Conservation (phyloP, 2,113 vertebrate genomes). For the Carlito syrichta region DNA sequence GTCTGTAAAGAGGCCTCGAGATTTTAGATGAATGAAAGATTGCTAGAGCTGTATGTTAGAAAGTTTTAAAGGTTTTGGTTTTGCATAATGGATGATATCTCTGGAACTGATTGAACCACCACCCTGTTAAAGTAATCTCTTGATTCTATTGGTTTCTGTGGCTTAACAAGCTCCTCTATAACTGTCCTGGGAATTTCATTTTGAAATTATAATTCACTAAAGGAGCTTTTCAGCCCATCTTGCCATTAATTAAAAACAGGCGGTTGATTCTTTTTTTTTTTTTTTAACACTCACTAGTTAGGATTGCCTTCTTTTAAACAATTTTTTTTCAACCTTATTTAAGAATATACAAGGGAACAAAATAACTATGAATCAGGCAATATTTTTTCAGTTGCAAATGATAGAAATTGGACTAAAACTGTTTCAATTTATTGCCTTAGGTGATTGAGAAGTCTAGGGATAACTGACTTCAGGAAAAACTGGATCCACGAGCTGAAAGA, state of each 20-base stretch:
- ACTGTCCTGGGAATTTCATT: constrained; percentile 47
- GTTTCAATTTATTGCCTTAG: not conserved
- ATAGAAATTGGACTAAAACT: not conserved
- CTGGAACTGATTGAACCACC: not conserved
- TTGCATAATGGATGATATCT: constrained; percentile 32
- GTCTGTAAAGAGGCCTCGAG: not conserved
- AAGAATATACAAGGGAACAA: not conserved
- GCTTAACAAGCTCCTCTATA: constrained; percentile 25
- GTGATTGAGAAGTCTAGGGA: not conserved
- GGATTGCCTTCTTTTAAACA: not conserved
- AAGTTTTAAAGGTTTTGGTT: constrained; percentile 30
- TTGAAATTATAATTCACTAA: constrained; percentile 56
- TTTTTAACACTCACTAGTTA: not conserved
- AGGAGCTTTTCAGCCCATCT: constrained; percentile 4
- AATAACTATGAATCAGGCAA: not conserved
- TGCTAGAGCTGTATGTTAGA: not conserved
- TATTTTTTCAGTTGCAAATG: not conserved
- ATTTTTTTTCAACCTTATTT: constrained; percentile 27
- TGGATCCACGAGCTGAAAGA: not conserved
- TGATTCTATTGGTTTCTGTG: constrained; percentile 12
- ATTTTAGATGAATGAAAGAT: not conserved
- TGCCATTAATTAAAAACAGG: constrained; percentile 60
- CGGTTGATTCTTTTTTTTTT: not conserved
- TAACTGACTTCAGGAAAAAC: not conserved
- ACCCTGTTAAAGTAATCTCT: not conserved